phyloP scores from a whole-genome alignment of 1,140 invertebrate species.

The Lucilia sericata region DNA sequence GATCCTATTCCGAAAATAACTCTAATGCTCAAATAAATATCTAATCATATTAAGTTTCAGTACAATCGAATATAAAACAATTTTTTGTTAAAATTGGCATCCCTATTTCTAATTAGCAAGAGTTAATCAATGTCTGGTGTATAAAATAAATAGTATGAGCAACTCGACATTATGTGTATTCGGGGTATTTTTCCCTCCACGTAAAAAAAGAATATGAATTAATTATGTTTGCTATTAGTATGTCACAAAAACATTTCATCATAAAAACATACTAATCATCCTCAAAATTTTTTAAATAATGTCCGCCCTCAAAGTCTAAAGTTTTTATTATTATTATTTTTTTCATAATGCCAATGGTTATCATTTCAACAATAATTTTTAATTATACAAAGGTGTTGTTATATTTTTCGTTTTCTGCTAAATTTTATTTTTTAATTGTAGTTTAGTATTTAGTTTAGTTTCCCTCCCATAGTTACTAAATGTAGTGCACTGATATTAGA shows the following conservation, averaged over 20 bases:
- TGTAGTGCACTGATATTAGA: no score
- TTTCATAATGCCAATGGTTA: not conserved
- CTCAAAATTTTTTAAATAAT: not conserved
- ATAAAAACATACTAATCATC: not conserved
- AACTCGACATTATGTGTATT: not conserved
- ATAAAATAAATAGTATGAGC: not conserved
- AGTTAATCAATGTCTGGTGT: no score
- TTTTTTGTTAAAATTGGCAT: no score
- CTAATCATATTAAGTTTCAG: no score
- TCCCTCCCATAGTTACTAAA: not conserved
- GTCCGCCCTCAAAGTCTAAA: conserved; percentile 20
- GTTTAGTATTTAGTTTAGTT: not conserved
- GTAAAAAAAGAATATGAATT: not conserved
- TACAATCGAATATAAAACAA: no score
- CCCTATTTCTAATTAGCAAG: no score
- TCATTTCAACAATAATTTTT: not conserved
- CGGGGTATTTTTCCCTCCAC: not conserved
- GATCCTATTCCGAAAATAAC: no score
- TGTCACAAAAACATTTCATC: not conserved
- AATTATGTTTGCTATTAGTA: not conserved
- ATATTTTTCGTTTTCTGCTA: not conserved
- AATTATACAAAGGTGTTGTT: not conserved
- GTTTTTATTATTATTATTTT: not conserved
- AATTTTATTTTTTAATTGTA: no score
- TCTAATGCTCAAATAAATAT: no score